phyloP scores from a whole-genome alignment of 2,113 vertebrate species.

The Tragelaphus buxtoni region DNA sequence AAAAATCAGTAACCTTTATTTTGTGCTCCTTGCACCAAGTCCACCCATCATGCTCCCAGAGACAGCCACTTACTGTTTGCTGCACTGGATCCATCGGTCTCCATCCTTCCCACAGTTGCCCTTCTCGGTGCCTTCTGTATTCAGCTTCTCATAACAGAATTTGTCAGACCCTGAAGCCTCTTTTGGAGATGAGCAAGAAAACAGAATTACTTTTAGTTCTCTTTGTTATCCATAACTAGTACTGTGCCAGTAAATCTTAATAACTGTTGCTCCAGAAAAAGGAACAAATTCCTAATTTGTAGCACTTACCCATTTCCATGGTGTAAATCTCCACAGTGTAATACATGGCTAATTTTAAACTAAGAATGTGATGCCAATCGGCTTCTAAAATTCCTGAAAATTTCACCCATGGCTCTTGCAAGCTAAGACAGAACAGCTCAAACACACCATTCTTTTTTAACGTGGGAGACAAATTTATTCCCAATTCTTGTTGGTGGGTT shows the following conservation, averaged over 20 bases:
- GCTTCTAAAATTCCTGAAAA: background rate
- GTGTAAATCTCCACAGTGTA: background rate
- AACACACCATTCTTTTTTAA: background rate
- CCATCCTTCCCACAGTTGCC: constrained; percentile 97
- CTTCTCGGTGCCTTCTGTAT: constrained; percentile 97
- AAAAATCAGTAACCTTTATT: background rate
- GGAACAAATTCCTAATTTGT: background rate
- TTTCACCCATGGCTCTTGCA: background rate
- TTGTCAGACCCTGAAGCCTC: constrained; percentile 95
- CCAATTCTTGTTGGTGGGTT: background rate
- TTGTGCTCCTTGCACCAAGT: background rate
- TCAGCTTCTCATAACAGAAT: constrained; percentile 98
- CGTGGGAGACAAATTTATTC: background rate
- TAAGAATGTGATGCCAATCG: background rate
- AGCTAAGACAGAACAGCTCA: background rate
- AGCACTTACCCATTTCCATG: background rate
- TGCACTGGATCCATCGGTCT: constrained; percentile 94
- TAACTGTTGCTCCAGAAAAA: background rate
- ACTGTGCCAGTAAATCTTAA: background rate
- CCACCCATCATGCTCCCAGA: accelerated
- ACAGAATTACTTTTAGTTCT: constrained; percentile 21
- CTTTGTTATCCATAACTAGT: background rate
- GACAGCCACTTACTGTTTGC: constrained; percentile 92
- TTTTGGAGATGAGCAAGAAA: constrained; percentile 70
- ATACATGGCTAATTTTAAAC: background rate